A percentile compares a stretch with the other conserved stretches of the same genome.
Conservation (phyloP, 2,113 vertebrate genomes). For the Phalacrocorax brasilianus region DNA sequence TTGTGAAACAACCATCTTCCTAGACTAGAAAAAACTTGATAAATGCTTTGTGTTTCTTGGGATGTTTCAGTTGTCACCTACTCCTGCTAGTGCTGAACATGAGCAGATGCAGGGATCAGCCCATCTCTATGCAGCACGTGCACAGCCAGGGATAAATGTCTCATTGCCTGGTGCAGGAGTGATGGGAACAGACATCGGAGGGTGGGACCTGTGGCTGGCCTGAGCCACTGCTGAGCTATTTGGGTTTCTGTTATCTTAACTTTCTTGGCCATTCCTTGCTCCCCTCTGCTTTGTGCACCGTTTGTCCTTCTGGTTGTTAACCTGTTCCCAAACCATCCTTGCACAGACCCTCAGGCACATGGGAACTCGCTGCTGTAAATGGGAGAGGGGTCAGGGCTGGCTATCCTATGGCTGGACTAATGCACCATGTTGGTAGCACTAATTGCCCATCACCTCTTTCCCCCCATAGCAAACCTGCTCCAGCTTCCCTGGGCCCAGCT, state of each 20-base stretch:
- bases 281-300: not conserved
- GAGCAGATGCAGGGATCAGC: not conserved
- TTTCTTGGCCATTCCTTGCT: not conserved
- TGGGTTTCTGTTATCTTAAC: not conserved
- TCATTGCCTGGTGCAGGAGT: not conserved
- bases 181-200: not conserved
- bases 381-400: not conserved
- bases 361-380: fast-evolving
- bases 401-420: no score
- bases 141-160: not conserved
- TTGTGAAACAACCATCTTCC: not conserved
- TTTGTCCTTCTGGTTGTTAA: not conserved
- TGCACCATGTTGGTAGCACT: not conserved
- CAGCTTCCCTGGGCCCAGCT: not conserved
- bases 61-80: not conserved
- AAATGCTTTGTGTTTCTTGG: not conserved
- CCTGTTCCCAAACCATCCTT: not conserved
- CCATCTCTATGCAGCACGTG: not conserved
- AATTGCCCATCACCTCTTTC: not conserved
- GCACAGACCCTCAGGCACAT: fast-evolving
- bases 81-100: not conserved
- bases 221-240: not conserved
- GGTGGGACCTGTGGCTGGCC: not conserved
- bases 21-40: not conserved
- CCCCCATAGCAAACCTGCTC: not conserved